Conservation (phyloP, 1,140 invertebrate species). For the Hormaphis cornu region DNA sequence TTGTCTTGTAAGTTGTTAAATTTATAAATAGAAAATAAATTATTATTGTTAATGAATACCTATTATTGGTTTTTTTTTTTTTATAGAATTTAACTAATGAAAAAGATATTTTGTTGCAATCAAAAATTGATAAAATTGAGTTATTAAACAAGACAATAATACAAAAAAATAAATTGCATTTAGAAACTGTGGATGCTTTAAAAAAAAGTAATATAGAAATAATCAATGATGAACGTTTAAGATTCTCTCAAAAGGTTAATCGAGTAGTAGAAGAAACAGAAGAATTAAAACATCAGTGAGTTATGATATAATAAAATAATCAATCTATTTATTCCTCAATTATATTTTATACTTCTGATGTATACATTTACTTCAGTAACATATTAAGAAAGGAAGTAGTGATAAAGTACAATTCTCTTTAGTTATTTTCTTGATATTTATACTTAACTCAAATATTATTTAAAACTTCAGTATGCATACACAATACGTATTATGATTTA, state of each 20-base stretch:
- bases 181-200: neutral
- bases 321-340: no score
- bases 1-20: neutral
- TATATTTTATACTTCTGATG: no score
- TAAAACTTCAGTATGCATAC: neutral
- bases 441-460: neutral
- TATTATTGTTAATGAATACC: neutral
- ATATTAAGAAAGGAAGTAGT: no score
- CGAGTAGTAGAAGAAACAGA: neutral
- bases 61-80: neutral
- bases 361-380: no score
- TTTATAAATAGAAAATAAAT: neutral
- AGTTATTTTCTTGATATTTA: no score
- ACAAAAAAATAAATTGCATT: neutral
- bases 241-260: neutral
- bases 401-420: no score
- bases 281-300: neutral
- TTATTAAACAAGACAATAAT: neutral
- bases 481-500: neutral
- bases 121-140: slow-evolving; percentile 5
- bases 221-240: slow-evolving; percentile 1
- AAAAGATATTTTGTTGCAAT: slow-evolving; percentile 1
- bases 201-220: neutral
- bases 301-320: neutral
- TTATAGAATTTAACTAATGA: neutral